Conservation (phyloP, 2,113 vertebrate genomes). For the Catharus fuscescens region DNA sequence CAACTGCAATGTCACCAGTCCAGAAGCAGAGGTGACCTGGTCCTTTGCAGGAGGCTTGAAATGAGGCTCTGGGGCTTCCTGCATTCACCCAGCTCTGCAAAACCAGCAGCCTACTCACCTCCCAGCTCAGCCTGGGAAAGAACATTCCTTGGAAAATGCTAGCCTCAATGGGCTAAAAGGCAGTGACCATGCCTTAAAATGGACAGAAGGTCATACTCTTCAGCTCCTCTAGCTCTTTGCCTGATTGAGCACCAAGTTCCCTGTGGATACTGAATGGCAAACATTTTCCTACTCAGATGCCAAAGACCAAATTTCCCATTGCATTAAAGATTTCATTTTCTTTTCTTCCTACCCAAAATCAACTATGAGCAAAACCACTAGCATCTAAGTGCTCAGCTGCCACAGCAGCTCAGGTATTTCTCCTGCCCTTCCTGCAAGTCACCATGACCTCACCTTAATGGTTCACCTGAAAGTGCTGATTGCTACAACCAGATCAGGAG, state of each 20-base stretch:
- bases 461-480: not conserved
- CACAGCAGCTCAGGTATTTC: not conserved
- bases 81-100: not conserved
- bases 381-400: not conserved
- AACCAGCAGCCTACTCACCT: not conserved
- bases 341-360: not conserved
- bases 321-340: not conserved
- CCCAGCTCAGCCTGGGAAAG: not conserved
- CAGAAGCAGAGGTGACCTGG: not conserved
- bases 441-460: not conserved
- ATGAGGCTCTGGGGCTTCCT: not conserved
- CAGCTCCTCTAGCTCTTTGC: not conserved
- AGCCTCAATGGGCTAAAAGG: not conserved
- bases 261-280: not conserved
- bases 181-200: not conserved
- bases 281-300: not conserved
- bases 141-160: not conserved
- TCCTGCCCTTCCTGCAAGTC: not conserved
- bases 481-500: fast-evolving
- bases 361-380: not conserved
- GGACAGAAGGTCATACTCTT: not conserved
- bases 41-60: not conserved
- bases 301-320: not conserved
- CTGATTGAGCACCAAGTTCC: not conserved
- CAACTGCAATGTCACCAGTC: not conserved